Evolutionary conservation across 2,888 invertebrate genomes (phyloP).

Genomic region (Conomelus anceps): DNA sequence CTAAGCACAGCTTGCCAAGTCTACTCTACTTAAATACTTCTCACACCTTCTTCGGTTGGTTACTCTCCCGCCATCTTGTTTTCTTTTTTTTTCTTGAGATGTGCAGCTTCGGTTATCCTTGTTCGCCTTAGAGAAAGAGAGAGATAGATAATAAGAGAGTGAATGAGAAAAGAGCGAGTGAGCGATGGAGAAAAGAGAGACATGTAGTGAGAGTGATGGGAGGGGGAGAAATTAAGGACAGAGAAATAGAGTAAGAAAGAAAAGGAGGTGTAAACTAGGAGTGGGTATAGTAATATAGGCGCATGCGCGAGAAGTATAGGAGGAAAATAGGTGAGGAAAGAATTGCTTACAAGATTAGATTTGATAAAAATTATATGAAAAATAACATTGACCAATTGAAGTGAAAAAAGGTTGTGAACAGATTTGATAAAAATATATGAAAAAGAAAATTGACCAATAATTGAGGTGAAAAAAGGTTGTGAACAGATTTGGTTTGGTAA

Average conservation of each 20-base stretch:
- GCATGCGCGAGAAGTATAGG: no score
- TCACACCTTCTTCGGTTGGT: not conserved
- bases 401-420: no score
- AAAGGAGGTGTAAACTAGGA: no score
- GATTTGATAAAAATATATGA: no score
- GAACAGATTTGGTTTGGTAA: no score
- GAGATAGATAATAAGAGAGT: not conserved
- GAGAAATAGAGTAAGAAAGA: not conserved
- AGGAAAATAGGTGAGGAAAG: no score
- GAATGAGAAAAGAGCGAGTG: not conserved
- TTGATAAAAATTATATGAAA: no score
- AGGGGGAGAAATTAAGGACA: not conserved
- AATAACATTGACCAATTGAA: no score
- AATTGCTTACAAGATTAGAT: no score
- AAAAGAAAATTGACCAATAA: no score
- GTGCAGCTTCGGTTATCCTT: not conserved
- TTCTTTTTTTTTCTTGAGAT: not conserved
- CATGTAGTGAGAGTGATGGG: not conserved
- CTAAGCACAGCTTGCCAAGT: not conserved
- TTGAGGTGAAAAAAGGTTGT: no score
- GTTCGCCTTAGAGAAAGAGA: not conserved
- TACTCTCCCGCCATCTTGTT: not conserved
- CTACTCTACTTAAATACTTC: not conserved
- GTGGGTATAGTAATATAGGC: no score
- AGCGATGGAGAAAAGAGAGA: not conserved